Evolutionary conservation across 2,797 vertebrate genomes (phyloP).

Genomic region (Chaenodraco wilsoni): DNA sequence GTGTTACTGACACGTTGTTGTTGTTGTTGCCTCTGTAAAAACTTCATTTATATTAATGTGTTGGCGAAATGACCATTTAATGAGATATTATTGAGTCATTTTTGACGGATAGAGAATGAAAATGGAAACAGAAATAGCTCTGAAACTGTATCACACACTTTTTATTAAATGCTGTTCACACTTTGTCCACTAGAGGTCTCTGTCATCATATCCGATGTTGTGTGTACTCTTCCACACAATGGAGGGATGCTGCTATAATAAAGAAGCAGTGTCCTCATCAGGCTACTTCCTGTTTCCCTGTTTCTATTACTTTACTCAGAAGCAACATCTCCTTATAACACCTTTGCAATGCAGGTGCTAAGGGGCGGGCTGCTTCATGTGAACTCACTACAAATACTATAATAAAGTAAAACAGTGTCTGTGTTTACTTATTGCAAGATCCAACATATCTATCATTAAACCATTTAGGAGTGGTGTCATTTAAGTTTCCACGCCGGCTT

Average conservation of each 20-base stretch:
- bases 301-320: background rate
- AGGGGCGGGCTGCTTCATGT: background rate
- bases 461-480: background rate
- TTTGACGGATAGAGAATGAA: background rate
- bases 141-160: background rate
- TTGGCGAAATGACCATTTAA: too few species aligned
- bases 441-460: background rate
- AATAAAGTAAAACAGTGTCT: background rate
- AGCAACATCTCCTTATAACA: background rate
- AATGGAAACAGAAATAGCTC: background rate
- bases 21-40: background rate
- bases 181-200: conserved; percentile 74
- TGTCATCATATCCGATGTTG: conserved; percentile 13
- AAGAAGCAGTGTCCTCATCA: background rate
- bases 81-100: background rate
- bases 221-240: background rate
- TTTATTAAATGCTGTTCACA: conserved; percentile 10
- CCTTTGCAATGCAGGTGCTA: background rate
- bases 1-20: background rate
- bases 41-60: too few species aligned
- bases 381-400: conserved; percentile 1
- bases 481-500: background rate
- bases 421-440: background rate
- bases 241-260: background rate
- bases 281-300: background rate